Evolutionary conservation across 2,797 vertebrate species (phyloP).

Genomic region (Stomatorhinus walkeri): DNA sequence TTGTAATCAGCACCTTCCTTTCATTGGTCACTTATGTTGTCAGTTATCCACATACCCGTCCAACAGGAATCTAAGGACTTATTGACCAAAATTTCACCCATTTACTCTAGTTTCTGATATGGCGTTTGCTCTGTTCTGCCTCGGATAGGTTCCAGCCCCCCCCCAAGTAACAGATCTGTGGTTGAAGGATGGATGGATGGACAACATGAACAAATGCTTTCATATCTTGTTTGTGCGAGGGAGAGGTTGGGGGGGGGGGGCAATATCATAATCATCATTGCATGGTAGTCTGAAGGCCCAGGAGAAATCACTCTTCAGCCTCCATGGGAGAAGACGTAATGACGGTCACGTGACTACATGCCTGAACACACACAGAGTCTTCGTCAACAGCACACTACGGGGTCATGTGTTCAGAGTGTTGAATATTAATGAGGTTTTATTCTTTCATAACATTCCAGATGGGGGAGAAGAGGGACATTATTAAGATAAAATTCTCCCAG

Average conservation of each 20-base stretch:
- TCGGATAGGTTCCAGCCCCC: background rate
- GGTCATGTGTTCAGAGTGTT: conserved; percentile 2
- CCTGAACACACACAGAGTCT: background rate
- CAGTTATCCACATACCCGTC: background rate
- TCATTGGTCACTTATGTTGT: background rate
- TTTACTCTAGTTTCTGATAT: background rate
- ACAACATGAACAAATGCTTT: background rate
- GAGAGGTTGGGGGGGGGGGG: background rate
- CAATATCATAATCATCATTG: background rate
- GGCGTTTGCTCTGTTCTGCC: background rate
- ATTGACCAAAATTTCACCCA: background rate
- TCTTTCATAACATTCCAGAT: conserved; percentile 10
- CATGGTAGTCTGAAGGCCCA: background rate
- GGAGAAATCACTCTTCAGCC: background rate
- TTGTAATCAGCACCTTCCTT: background rate
- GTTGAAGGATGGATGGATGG: background rate
- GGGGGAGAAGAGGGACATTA: background rate
- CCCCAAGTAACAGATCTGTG: background rate
- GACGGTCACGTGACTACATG: background rate
- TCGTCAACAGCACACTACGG: background rate
- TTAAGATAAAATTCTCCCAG: background rate
- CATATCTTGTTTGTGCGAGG: background rate
- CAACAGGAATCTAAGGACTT: background rate
- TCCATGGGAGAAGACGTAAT: background rate
- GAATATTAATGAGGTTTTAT: conserved; percentile 10